Base-by-base conservation (phyloP, 2,113 vertebrate species). In the Lampris megalopsis region DNA sequence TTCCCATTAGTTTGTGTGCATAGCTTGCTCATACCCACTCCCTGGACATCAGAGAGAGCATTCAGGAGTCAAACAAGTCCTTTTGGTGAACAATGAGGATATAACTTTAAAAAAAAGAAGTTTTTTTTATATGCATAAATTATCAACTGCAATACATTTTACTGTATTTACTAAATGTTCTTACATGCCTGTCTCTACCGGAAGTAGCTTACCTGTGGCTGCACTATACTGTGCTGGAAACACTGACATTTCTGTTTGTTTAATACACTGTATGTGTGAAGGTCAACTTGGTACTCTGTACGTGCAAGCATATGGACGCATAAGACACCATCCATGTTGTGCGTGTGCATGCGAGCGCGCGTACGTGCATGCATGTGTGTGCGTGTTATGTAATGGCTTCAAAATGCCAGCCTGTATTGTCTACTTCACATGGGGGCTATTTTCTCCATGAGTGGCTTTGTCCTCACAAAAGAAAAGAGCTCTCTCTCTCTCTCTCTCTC, bases 381-480 rank as follows among this genome's bases (percentile, higher is more conserved):
- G 2, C 38, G 48, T 45, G 35, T 41, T 24, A 24, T 24, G 24
- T 24, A 24, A 24, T 24, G 56, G 52, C n/a, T 24, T 47, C 65
- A 68, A 71, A 78, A 79, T 82, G 80, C 79, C 80, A 77, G 59
- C 54, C 9, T 67, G 45, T 2, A 2, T 68, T 53, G 74, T 49
- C 3, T 45, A 72, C 76, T 77, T 85, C 80, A 83, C 68, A 81
- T 2, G 78, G 79, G 84, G 84, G 77, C 73, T 86, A 85, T 91
- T 91, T 88, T 89, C 85, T 81, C 81, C 90, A 79, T 86, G 87
- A 90, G 80, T 80, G 76, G 71, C 73, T 87, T 79, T 24, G 77
- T 89, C 77, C 84, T 82, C 75, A 2, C 48, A 67, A 64, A 61
- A 84, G 77, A 79, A 70, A 80, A 66, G 50, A 11, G 53, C 74